Base-by-base conservation (phyloP, 1,140 invertebrate genomes). In the Hypothenemus hampei region DNA sequence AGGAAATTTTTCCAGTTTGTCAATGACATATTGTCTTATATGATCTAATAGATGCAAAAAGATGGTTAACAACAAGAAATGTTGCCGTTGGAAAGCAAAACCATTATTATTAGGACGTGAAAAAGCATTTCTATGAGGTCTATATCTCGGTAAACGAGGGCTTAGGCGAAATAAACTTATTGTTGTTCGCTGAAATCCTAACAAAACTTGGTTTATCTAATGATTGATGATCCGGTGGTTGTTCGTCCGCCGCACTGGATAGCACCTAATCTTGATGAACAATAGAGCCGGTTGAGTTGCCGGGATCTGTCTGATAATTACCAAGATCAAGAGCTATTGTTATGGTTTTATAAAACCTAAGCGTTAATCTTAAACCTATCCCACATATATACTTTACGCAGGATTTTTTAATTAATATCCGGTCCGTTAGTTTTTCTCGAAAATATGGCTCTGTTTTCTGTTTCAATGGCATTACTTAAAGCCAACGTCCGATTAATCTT, bases 121-220 rank as follows among this genome's bases (percentile, higher is more conserved):
- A 53, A 53, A 53, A 46, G 20, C 21, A 8, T 13, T 29, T 41
- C 16, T 41, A 41, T 51, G 48, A 41, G 48, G 48, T 51, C 15
- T 41, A 51, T 41, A 51, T 51, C 37, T 40, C 45, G 35, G 55
- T 56, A 54, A 60, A 52, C 48, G 48, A 44, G 40, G 47, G 53
- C 47, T 60, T 52, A 41, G 37, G 4, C 21, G 36, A 39, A 48
- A 58, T 61, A 58, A 58, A 61, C 49, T 53, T 56, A 58, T 61
- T 58, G 59, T 58, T 61, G 49, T 45, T 52, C 33, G 41, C 39
- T 36, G 50, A 53, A 58, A 58, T 50, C 48, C 49, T 46, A 61
- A 61, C 59, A 61, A 61, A 58, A 61, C 59, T 58, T 58, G 59
- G 40, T 46, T 51, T 55, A 61, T 56, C 56, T 61, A 58, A 61